A percentile compares a stretch with the other conserved stretches of the same genome.
phyloP scores from a whole-genome alignment of 2,888 invertebrate species.

The Netelia melanura region DNA sequence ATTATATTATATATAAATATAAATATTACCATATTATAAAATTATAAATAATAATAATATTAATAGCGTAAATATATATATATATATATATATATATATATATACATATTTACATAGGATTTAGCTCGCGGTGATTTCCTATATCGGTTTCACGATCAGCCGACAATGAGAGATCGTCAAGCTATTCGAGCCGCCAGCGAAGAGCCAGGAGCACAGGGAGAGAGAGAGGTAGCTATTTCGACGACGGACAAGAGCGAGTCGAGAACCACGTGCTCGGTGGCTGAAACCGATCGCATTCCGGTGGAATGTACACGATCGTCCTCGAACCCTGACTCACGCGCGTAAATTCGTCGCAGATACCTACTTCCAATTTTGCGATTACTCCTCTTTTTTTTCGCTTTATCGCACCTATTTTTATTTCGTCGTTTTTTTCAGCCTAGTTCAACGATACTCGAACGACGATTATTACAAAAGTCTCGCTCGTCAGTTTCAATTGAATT shows the following conservation, averaged over 20 bases:
- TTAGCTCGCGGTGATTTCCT: background rate
- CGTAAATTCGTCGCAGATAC: conserved; percentile 13
- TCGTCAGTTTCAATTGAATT: too few species aligned
- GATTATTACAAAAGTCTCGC: too few species aligned
- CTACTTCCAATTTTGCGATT: conserved; percentile 3
- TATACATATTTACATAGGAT: background rate
- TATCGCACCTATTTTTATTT: background rate
- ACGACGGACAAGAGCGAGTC: conserved; percentile 60
- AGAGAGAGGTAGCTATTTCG: conserved; percentile 71
- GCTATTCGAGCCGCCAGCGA: conserved; percentile 35
- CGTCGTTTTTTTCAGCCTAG: too few species aligned
- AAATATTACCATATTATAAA: background rate
- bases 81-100: background rate
- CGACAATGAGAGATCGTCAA: conserved; percentile 61
- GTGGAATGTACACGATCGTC: conserved; percentile 49
- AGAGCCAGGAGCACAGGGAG: conserved; percentile 2
- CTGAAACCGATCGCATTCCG: conserved; percentile 54
- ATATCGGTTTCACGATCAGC: conserved; percentile 37
- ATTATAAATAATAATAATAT: background rate
- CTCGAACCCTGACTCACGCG: conserved; percentile 70
- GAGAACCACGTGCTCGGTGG: conserved; percentile 78
- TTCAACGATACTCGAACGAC: too few species aligned
- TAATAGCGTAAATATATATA: background rate
- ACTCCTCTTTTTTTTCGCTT: background rate
- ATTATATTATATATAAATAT: too few species aligned